Evolutionary conservation across 2,888 invertebrate species (phyloP).

Genomic region (Sepioteuthis lessoniana): DNA sequence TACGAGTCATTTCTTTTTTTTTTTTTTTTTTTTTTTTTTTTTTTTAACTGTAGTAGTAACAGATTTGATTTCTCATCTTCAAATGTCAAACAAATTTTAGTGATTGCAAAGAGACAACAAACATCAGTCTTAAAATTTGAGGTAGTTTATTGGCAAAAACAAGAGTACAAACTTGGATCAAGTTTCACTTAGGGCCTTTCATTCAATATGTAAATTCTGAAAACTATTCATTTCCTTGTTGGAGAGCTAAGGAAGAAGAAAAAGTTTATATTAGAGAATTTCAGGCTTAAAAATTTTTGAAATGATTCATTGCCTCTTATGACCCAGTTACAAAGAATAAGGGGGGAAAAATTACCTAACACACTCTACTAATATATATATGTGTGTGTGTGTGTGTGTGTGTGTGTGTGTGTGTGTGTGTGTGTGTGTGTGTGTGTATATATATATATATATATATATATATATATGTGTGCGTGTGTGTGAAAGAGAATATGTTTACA

Average conservation of each 20-base stretch:
- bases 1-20: too few relatives aligned
- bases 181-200: conserved; percentile 45
- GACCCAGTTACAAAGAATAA: background rate
- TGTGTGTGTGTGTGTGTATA: background rate
- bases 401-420: background rate
- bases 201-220: conserved; percentile 3
- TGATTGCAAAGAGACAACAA: background rate
- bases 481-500: too few relatives aligned
- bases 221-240: conserved; percentile 20
- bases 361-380: background rate
- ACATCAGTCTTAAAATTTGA: conserved; percentile 36
- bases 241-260: background rate
- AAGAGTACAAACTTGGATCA: conserved; percentile 46
- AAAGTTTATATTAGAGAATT: background rate
- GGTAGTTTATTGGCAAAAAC: conserved; percentile 48
- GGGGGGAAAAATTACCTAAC: background rate
- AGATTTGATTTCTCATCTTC: background rate
- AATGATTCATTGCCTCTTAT: conserved; percentile 42
- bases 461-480: background rate
- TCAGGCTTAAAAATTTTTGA: conserved; percentile 39
- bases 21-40: too few relatives aligned
- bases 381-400: background rate
- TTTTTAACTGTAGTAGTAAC: background rate
- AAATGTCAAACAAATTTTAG: background rate
- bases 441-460: too few relatives aligned